Evolutionary conservation across 2,888 invertebrate genomes (phyloP).

Genomic region (Chesias legatella): DNA sequence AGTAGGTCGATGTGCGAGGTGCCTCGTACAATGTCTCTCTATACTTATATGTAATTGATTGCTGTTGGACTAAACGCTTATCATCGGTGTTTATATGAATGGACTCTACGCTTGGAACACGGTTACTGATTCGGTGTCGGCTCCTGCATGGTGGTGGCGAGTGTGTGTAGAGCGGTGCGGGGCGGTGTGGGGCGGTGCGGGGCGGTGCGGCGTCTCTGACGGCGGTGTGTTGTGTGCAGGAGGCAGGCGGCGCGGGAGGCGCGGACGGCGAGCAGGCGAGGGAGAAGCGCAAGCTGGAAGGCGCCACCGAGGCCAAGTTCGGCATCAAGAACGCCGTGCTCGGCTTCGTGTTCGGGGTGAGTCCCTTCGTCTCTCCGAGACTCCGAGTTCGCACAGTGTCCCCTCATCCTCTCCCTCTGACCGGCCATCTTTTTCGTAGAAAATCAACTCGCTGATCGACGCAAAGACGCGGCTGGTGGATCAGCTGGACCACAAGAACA

Average conservation of each 20-base stretch:
- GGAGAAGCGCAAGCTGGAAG: slow-evolving; percentile 88
- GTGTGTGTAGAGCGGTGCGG: slow-evolving; percentile 31
- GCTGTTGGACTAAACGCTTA: no score
- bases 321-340: slow-evolving; percentile 90
- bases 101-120: slow-evolving; percentile 10
- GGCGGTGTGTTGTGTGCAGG: slow-evolving; percentile 64
- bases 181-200: slow-evolving; percentile 30
- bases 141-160: slow-evolving; percentile 18
- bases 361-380: slow-evolving; percentile 32
- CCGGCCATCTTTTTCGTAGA: slow-evolving; percentile 76
- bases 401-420: slow-evolving; percentile 12
- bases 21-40: no score
- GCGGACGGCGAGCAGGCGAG: slow-evolving; percentile 72
- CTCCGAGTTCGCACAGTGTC: background rate
- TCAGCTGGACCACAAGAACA: slow-evolving; percentile 85
- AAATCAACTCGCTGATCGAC: slow-evolving; percentile 90
- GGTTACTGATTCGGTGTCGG: slow-evolving; percentile 6
- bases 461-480: slow-evolving; percentile 87
- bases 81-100: background rate
- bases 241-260: slow-evolving; percentile 32
- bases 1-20: no score
- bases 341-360: slow-evolving; percentile 92
- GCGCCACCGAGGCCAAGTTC: slow-evolving; percentile 81
- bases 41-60: no score
- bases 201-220: slow-evolving; percentile 27